phyloP scores from a whole-genome alignment of 1,140 invertebrate genomes.

The Meloidogyne chitwoodi region DNA sequence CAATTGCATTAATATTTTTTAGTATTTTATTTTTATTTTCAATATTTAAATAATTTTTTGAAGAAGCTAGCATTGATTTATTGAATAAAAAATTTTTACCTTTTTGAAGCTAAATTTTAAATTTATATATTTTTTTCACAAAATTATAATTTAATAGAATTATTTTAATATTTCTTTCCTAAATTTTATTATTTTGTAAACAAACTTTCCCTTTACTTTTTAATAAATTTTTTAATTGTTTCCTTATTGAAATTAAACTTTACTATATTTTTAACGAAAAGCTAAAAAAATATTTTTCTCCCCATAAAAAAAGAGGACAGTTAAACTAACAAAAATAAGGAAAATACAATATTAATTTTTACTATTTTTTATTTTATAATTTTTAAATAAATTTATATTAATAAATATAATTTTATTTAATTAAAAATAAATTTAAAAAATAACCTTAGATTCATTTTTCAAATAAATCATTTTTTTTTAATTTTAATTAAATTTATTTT shows the following conservation, averaged over 20 bases:
- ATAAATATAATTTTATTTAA: neutral
- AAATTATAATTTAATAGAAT: no score
- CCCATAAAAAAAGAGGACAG: no score
- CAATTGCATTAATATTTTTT: conserved; percentile 4
- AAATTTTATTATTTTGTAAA: no score
- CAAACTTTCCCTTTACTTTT: no score
- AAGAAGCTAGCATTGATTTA: neutral
- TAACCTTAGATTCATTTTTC: neutral
- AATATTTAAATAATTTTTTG: neutral
- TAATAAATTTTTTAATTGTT: no score
- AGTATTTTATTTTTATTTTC: neutral
- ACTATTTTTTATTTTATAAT: neutral
- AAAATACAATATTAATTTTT: no score
- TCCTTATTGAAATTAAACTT: no score
- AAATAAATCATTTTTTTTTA: neutral
- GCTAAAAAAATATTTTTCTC: no score
- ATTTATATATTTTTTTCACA: neutral
- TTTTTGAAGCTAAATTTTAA: neutral
- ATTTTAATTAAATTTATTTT: neutral
- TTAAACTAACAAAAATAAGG: no score
- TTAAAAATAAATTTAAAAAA: neutral
- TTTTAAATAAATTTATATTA: neutral
- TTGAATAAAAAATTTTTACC: neutral
- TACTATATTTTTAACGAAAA: no score
- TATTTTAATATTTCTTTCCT: no score